Base-by-base conservation (phyloP, 1,140 invertebrate genomes). In the Saccostrea echinata region DNA sequence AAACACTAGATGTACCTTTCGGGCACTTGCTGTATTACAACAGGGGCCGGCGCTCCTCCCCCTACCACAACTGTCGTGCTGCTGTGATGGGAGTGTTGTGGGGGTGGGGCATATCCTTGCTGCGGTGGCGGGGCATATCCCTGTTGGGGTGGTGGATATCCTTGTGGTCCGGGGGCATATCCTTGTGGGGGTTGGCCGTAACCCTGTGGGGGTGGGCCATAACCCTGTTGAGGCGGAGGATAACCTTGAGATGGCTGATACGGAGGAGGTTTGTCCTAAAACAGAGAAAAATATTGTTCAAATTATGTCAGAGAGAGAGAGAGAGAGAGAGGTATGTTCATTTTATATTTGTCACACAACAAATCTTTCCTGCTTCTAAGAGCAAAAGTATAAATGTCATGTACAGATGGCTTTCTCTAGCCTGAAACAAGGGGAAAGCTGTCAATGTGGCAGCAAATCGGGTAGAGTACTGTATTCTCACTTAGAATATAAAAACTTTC, bases 181-280 rank as follows among this genome's bases (percentile, higher is more conserved):
- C 57, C 57, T 6, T 64, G 57, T 64, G 57, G 57, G 16, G 57
- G 21, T 24, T 13, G 57, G 24, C 57, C 57, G n/a, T 64, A 64
- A 6, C 57, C 57, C 57, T 64, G 57, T 64, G 16, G 57, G 57
- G 57, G 57, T 9, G 13, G 57, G 24, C 57, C 57, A n/a, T 64
- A 64, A 21, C 57, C 57, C 57, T 64, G 57, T n/a, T 64, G 57
- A 24, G 57, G 57, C 18, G 57, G 57, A 9, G 57, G 57, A 24
- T 64, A 64, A 21, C 57, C 57, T 64, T 64, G 57, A n/a, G 21
- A 2, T 11, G 68, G 68, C 9, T 76, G 68, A 33, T 76, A 76
- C 16, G 68, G 68, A 11, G 68, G 68, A 3, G 68, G 68, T 76
- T 76, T 76, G 9, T 76, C 68, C 68, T 76, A 76, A 30, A 76